Percentiles rank a stretch among this genome's conserved stretches.
phyloP scores from a whole-genome alignment of 2,888 invertebrate species.

The Aricia artaxerxes region DNA sequence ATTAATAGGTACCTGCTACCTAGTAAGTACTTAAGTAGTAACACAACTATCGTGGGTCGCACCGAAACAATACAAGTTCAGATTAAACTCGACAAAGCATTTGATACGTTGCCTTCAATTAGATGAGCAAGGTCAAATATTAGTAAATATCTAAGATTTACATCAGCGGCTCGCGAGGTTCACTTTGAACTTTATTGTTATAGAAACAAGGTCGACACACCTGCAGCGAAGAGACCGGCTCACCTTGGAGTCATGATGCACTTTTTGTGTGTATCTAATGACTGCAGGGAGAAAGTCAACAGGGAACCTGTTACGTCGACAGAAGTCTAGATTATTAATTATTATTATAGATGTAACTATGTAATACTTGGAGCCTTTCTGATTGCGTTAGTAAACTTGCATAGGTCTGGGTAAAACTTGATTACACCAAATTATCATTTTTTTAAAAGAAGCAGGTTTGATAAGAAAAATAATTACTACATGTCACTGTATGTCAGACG shows the following conservation, averaged over 20 bases:
- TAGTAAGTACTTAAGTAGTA: background rate
- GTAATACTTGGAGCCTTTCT: no score
- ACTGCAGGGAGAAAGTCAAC: background rate
- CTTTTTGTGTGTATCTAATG: background rate
- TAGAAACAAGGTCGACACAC: background rate
- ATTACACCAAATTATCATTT: no score
- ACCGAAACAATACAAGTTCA: background rate
- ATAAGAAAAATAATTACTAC: background rate
- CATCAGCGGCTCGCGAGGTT: background rate
- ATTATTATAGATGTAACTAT: no score
- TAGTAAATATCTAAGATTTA: background rate
- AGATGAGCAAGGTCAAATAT: background rate
- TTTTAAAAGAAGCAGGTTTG: no score
- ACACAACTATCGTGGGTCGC: background rate
- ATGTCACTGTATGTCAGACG: background rate
- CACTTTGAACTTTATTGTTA: background rate
- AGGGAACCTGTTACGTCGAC: background rate
- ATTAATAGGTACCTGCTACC: no score
- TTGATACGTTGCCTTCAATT: background rate
- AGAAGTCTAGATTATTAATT: background rate
- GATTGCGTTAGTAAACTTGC: no score
- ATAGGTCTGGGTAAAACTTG: no score
- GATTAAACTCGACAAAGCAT: background rate
- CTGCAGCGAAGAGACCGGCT: background rate
- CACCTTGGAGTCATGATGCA: background rate